phyloP scores from a whole-genome alignment of 2,797 vertebrate genomes.

The Pipistrellus pygmaeus region DNA sequence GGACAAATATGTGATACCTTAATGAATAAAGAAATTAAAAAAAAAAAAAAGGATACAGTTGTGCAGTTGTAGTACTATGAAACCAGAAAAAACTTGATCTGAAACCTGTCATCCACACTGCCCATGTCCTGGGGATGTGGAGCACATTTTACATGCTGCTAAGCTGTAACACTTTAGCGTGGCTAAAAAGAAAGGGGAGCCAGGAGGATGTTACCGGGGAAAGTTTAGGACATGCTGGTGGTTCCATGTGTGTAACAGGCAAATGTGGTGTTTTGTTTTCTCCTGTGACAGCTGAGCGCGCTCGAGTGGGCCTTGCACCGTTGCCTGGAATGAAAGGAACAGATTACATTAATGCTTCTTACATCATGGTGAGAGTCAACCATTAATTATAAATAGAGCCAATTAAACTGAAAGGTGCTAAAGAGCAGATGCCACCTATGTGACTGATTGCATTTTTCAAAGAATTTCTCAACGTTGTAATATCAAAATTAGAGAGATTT shows the following conservation, averaged over 20 bases:
- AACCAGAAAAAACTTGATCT: slow-evolving; percentile 66
- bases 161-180: slow-evolving; percentile 77
- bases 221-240: slow-evolving; percentile 69
- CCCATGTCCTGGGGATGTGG: slow-evolving; percentile 78
- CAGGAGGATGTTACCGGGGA: slow-evolving; percentile 67
- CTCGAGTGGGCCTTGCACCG: slow-evolving; percentile 96
- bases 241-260: slow-evolving; percentile 77
- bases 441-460: slow-evolving; percentile 82
- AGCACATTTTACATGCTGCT: slow-evolving; percentile 80
- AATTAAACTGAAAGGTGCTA: slow-evolving; percentile 82
- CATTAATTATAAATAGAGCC: slow-evolving; percentile 84
- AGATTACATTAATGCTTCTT: slow-evolving; percentile 99
- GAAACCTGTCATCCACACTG: slow-evolving; percentile 76
- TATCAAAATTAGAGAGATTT: slow-evolving; percentile 81
- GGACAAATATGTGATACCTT: no score
- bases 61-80: not conserved
- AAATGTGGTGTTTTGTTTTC: slow-evolving; percentile 72
- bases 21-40: no score
- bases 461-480: slow-evolving; percentile 79
- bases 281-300: slow-evolving; percentile 93
- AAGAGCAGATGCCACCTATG: slow-evolving; percentile 83
- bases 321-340: slow-evolving; percentile 99
- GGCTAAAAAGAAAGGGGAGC: slow-evolving; percentile 80
- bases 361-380: slow-evolving; percentile 96
- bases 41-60: not conserved